phyloP scores from a whole-genome alignment of 2,113 vertebrate genomes.

The Carassius auratus region DNA sequence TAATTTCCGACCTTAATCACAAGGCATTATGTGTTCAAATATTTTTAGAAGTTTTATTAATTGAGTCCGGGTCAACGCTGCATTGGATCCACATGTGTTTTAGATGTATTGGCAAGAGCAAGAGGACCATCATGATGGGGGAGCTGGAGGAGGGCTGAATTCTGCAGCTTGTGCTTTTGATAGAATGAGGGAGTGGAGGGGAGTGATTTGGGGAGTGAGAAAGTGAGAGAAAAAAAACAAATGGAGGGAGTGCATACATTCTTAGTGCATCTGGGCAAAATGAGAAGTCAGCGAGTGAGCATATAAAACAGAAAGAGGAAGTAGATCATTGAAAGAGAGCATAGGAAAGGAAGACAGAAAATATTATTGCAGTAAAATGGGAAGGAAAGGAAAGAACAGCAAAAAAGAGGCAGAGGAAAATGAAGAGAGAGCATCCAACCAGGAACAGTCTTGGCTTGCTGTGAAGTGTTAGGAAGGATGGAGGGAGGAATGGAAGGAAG shows the following conservation, averaged over 20 bases:
- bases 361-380: slow-evolving; percentile 19
- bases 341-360: slow-evolving; percentile 50
- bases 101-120: slow-evolving; percentile 35
- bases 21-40: background rate
- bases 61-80: slow-evolving; percentile 25
- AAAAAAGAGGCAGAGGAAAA: background rate
- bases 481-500: background rate
- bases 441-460: slow-evolving; percentile 13
- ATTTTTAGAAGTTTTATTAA: slow-evolving; percentile 19
- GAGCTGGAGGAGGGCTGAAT: slow-evolving; percentile 34
- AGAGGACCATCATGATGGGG: slow-evolving; percentile 39
- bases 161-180: slow-evolving; percentile 55
- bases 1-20: background rate
- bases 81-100: slow-evolving; percentile 20
- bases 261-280: slow-evolving; percentile 66
- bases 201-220: slow-evolving; percentile 18
- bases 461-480: slow-evolving; percentile 24
- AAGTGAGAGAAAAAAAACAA: background rate
- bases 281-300: slow-evolving; percentile 47
- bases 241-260: slow-evolving; percentile 53
- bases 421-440: slow-evolving; percentile 17
- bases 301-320: slow-evolving; percentile 46
- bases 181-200: slow-evolving; percentile 48
- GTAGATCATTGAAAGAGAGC: slow-evolving; percentile 20
- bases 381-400: background rate